Evolutionary conservation across 2,888 invertebrate genomes (phyloP).

Genomic region (Chaetoderma sp.): DNA sequence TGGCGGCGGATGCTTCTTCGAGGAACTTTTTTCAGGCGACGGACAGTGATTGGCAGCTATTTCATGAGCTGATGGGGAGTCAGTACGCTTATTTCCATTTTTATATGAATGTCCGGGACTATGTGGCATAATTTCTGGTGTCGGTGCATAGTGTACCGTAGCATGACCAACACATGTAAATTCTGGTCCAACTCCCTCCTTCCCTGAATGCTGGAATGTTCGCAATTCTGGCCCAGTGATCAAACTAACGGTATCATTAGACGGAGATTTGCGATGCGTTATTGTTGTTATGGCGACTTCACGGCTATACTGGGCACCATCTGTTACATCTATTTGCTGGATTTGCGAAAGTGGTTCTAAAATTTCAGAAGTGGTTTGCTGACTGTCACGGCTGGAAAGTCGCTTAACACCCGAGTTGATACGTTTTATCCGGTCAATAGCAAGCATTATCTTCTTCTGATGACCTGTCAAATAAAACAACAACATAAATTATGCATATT

Average conservation of each 20-base stretch:
- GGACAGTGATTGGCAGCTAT: no score
- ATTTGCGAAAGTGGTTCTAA: conserved; percentile 51
- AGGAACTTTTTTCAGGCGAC: no score
- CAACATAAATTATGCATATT: neutral
- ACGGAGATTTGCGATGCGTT: conserved; percentile 50
- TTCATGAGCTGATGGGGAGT: no score
- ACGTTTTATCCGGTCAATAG: conserved; percentile 95
- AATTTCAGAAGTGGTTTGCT: conserved; percentile 45
- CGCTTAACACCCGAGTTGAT: conserved; percentile 68
- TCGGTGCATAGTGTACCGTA: no score
- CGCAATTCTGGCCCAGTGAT: conserved; percentile 40
- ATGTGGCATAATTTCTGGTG: no score
- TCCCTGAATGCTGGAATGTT: neutral
- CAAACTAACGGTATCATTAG: conserved; percentile 56
- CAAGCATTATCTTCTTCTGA: conserved; percentile 97
- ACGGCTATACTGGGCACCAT: conserved; percentile 40
- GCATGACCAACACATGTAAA: no score
- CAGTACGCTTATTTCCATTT: no score
- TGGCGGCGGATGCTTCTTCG: conserved; percentile 72
- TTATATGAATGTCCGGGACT: no score
- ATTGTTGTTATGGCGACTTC: conserved; percentile 36
- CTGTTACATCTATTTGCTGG: conserved; percentile 49
- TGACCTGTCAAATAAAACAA: conserved; percentile 80
- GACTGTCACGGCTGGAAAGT: conserved; percentile 53
- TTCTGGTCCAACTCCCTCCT: neutral